phyloP scores from a whole-genome alignment of 2,888 invertebrate species.

The Diogma glabrata region DNA sequence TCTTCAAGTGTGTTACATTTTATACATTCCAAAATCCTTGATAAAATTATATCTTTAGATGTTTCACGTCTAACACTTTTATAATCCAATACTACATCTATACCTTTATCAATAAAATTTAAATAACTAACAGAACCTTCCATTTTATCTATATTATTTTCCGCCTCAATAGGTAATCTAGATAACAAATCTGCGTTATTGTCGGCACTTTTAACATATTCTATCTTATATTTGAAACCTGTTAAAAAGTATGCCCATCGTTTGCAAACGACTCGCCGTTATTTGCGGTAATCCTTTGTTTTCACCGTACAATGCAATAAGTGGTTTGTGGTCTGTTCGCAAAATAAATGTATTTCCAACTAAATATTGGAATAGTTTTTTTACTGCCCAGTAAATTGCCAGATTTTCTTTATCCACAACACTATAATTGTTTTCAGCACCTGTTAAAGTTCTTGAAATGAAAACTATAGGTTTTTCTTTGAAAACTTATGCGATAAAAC shows the following conservation, averaged over 20 bases:
- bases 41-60: neutral
- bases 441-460: neutral
- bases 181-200: conserved; percentile 6
- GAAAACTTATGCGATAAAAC: neutral
- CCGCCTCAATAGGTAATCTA: neutral
- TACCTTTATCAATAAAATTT: neutral
- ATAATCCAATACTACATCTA: neutral
- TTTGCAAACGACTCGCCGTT: too few relatives aligned
- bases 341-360: neutral
- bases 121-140: neutral
- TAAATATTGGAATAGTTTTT: neutral
- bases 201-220: conserved; percentile 2
- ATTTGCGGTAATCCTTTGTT: conserved; percentile 20
- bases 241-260: too few relatives aligned
- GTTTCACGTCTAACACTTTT: neutral
- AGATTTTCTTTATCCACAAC: too few relatives aligned
- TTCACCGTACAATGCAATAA: conserved; percentile 25
- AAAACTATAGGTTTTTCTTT: neutral
- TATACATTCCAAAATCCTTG: too few relatives aligned
- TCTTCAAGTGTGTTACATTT: too few relatives aligned
- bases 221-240: too few relatives aligned
- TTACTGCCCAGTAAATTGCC: neutral
- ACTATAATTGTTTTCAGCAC: neutral
- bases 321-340: conserved; percentile 29
- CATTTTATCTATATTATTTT: neutral